A percentile compares a stretch with the other conserved stretches of the same genome.
Conservation (phyloP, 1,140 invertebrate genomes). For the Portunus trituberculatus region DNA sequence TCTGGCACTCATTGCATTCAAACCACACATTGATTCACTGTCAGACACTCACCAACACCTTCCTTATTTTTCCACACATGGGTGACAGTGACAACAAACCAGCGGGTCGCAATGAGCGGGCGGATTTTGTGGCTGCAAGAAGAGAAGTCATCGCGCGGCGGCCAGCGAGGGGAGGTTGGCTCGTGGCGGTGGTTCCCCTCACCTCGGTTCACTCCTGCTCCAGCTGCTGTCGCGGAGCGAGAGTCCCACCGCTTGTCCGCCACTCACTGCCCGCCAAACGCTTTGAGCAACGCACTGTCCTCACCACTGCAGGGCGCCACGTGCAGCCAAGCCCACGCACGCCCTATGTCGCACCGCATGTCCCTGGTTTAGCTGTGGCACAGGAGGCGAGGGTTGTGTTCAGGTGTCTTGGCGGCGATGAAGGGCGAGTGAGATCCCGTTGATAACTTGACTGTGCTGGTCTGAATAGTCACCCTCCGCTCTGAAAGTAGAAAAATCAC, state of each 20-base stretch:
- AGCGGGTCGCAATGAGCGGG: neutral
- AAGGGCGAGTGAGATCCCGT: neutral
- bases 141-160: neutral
- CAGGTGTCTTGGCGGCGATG: neutral
- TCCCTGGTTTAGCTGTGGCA: neutral
- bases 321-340: neutral
- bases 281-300: neutral
- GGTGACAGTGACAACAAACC: neutral
- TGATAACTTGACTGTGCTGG: neutral
- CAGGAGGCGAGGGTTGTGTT: neutral
- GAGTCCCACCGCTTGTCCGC: neutral
- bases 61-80: neutral
- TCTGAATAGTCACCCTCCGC: no score
- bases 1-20: neutral
- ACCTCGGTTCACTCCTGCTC: constrained; percentile 54
- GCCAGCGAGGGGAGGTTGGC: constrained; percentile 29
- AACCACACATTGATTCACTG: neutral
- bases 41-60: neutral
- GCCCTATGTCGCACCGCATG: neutral
- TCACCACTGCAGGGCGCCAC: neutral
- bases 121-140: neutral
- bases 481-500: no score
- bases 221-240: constrained; percentile 26
- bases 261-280: neutral
- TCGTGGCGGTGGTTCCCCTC: constrained; percentile 61